A percentile compares a stretch with the other conserved stretches of the same genome.
Evolutionary conservation across 2,797 vertebrate genomes (phyloP).

Genomic region (Cyprinodon diabolis): DNA sequence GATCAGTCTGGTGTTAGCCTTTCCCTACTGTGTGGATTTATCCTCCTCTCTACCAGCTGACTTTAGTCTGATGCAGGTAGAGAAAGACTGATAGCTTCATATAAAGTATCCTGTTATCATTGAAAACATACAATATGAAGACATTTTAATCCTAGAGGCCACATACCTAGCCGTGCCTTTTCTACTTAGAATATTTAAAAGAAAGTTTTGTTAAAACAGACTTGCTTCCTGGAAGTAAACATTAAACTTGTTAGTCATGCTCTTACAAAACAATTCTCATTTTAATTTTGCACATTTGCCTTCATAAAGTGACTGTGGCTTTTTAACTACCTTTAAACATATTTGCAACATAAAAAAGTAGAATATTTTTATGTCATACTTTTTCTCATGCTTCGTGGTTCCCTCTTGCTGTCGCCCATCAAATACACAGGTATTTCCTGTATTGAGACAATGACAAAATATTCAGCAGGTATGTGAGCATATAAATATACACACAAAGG

Average conservation of each 20-base stretch:
- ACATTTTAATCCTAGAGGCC: too few relatives aligned
- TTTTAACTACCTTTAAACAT: background rate
- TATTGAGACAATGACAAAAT: background rate
- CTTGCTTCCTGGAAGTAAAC: background rate
- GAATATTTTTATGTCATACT: slow-evolving; percentile 48
- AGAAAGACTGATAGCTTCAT: too few relatives aligned
- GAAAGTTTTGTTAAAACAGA: background rate
- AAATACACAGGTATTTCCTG: slow-evolving; percentile 82
- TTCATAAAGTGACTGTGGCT: background rate
- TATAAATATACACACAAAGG: background rate
- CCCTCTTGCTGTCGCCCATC: slow-evolving; percentile 73
- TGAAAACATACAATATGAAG: too few relatives aligned
- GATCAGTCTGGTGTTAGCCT: too few relatives aligned
- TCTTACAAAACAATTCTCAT: too few relatives aligned
- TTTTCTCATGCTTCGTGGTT: slow-evolving; percentile 81
- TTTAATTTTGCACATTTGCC: too few relatives aligned
- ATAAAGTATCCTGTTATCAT: too few relatives aligned
- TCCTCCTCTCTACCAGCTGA: too few relatives aligned
- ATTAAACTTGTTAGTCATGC: too few relatives aligned
- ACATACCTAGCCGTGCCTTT: too few relatives aligned
- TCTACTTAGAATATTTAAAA: background rate
- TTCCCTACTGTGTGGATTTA: too few relatives aligned
- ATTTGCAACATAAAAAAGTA: background rate
- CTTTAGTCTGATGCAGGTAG: too few relatives aligned
- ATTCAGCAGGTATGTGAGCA: slow-evolving; percentile 1